These are phyloP conservation scores for Enteromius anoplus DNA, from an alignment of 2,797 vertebrate species.

Conservation along the genomic window DNA sequence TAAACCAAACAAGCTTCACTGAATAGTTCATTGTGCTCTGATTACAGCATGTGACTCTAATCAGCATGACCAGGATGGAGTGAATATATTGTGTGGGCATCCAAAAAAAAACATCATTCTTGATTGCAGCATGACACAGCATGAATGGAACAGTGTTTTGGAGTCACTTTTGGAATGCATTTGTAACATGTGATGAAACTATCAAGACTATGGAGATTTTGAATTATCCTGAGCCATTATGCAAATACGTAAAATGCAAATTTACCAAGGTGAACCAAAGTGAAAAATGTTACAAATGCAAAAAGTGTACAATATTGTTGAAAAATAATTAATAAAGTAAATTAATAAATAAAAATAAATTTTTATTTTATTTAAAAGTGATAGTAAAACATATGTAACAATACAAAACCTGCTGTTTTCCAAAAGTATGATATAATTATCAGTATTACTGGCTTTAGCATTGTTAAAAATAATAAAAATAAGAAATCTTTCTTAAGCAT, in stretches of 20 bases:
- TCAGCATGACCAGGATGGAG: slow-evolving; percentile 42
- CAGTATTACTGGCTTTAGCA: neutral
- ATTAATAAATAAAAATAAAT: too few species aligned
- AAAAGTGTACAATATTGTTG: neutral
- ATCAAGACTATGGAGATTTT: neutral
- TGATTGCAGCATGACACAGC: slow-evolving; percentile 22
- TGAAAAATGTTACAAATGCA: neutral
- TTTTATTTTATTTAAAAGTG: neutral
- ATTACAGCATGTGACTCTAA: slow-evolving; percentile 67
- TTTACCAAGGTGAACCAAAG: neutral
- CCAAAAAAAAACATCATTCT: slow-evolving; percentile 29
- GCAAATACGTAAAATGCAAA: neutral
- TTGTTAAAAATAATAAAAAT: neutral
- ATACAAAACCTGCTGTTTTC: neutral
- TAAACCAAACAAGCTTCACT: slow-evolving; percentile 67
- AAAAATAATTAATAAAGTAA: neutral
- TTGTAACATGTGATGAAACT: neutral
- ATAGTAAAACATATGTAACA: neutral
- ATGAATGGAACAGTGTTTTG: slow-evolving; percentile 15
- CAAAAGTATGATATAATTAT: neutral
- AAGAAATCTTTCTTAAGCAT: neutral
- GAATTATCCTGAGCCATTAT: neutral
- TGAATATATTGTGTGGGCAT: slow-evolving; percentile 18
- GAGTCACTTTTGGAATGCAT: slow-evolving; percentile 12
- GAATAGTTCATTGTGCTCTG: slow-evolving; percentile 48